phyloP scores from a whole-genome alignment of 37 sponge, comb jelly and placozoan genomes.

The Eunapius fragilis region DNA sequence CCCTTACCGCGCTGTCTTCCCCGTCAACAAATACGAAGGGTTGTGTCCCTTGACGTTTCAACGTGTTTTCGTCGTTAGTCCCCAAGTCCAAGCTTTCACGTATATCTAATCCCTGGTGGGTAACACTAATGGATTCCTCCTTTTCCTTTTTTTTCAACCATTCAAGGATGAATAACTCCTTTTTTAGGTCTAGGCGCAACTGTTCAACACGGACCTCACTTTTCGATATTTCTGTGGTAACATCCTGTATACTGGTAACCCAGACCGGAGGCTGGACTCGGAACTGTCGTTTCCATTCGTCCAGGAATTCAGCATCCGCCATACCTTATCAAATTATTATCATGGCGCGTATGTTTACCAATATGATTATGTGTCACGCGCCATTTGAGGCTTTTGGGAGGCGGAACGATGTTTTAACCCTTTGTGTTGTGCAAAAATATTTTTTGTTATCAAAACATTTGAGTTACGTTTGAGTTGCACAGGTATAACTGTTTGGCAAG shows the following conservation, averaged over 20 bases:
- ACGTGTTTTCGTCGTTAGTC: background rate
- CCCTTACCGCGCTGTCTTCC: background rate
- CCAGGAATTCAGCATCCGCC: slow-evolving; percentile 5
- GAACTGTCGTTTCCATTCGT: slow-evolving; percentile 49
- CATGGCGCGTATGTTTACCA: background rate
- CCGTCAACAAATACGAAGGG: background rate
- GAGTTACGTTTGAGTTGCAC: no score
- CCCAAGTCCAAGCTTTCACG: background rate
- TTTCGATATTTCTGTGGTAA: slow-evolving; percentile 12
- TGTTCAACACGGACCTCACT: slow-evolving; percentile 26
- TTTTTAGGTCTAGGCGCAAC: slow-evolving; percentile 15
- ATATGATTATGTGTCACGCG: background rate
- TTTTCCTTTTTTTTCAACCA: slow-evolving; percentile 27
- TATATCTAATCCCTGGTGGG: background rate
- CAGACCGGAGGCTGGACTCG: slow-evolving; percentile 58
- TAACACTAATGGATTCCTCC: slow-evolving; percentile 16
- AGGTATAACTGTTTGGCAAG: no score
- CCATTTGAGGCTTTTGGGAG: background rate
- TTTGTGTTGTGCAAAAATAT: background rate
- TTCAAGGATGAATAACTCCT: slow-evolving; percentile 40
- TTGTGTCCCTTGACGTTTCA: background rate
- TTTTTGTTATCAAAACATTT: no score
- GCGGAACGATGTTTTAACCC: background rate
- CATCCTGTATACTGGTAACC: slow-evolving; percentile 41
- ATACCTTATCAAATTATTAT: background rate